These are phyloP conservation scores for Arvicanthis niloticus DNA, from an alignment of 2,113 vertebrate species.

Conservation along the genomic window DNA sequence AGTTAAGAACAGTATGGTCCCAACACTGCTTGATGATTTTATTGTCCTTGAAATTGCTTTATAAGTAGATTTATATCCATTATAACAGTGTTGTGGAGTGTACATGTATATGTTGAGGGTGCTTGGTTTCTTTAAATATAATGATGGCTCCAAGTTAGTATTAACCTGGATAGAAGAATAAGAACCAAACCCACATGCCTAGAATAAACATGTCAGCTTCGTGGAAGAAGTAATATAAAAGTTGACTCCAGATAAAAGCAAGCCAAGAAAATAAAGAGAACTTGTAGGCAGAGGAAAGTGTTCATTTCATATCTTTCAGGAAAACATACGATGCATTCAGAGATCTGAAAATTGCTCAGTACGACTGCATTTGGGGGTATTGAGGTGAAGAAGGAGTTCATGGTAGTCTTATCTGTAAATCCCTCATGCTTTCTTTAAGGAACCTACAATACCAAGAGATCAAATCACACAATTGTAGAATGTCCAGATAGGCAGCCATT, in stretches of 20 bases:
- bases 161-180: background rate
- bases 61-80: conserved; percentile 19
- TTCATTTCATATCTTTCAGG: background rate
- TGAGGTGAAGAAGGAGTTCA: background rate
- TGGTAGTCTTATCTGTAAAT: background rate
- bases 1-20: conserved; percentile 21
- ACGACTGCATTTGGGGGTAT: background rate
- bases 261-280: background rate
- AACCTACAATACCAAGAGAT: background rate
- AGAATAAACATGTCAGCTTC: background rate
- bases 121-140: background rate
- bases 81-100: background rate
- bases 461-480: too few species aligned
- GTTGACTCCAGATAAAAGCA: background rate
- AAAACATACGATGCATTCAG: background rate
- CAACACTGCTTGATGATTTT: conserved; percentile 20
- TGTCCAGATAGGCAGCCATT: background rate
- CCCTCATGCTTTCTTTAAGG: rapidly evolving
- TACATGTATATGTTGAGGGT: background rate
- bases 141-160: background rate
- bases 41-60: conserved; percentile 32
- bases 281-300: background rate
- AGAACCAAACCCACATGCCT: background rate
- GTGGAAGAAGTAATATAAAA: background rate
- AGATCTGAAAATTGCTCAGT: background rate